A percentile compares a stretch with the other conserved stretches of the same genome.
Conservation (phyloP, 2,797 vertebrate genomes). For the Cheirogaleus major region DNA sequence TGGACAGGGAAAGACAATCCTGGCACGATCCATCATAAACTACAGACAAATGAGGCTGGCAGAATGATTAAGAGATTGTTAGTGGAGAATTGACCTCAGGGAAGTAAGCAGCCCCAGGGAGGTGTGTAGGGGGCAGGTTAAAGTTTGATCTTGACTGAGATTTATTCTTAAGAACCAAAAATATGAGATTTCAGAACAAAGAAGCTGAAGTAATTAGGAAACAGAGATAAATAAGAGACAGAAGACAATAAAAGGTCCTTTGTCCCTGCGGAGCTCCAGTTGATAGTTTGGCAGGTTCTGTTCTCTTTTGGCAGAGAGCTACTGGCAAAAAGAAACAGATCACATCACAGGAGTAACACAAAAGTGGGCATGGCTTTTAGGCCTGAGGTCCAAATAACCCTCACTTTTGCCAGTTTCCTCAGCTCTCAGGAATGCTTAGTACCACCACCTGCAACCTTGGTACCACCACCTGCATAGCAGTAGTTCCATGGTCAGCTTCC, state of each 20-base stretch:
- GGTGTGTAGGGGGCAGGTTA: not conserved
- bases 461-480: not conserved
- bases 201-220: constrained; percentile 57
- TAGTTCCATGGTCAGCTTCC: not conserved
- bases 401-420: not conserved
- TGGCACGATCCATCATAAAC: not conserved
- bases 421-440: not conserved
- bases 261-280: not conserved
- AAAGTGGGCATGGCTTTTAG: not conserved
- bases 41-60: not conserved
- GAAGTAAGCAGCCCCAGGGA: not conserved
- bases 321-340: constrained; percentile 61
- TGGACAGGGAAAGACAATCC: not conserved
- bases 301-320: constrained; percentile 68
- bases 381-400: not conserved
- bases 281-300: constrained; percentile 43
- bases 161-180: constrained; percentile 67
- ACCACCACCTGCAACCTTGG: not conserved
- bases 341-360: not conserved
- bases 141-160: not conserved
- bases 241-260: constrained; percentile 55
- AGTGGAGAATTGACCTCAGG: not conserved
- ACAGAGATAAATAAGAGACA: constrained; percentile 62
- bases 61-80: constrained; percentile 46
- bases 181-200: constrained; percentile 63